Conservation (phyloP, 2,888 invertebrate genomes). For the Drosophila peninsularis region DNA sequence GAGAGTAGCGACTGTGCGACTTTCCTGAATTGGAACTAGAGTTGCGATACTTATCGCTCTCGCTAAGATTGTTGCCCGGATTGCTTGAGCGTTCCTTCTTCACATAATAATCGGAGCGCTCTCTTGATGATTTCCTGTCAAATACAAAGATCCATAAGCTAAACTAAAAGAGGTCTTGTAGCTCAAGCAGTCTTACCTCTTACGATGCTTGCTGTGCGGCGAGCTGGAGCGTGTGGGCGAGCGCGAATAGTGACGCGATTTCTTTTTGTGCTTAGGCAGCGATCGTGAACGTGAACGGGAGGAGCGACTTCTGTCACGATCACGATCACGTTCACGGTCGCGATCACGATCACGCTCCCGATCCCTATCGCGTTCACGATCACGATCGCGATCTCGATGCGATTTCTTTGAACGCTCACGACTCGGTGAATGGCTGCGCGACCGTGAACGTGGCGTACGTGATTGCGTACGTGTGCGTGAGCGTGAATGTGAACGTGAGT, state of each 20-base stretch:
- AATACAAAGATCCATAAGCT: not conserved
- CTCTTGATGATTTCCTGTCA: slow-evolving; percentile 70
- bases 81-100: slow-evolving; percentile 73
- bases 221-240: slow-evolving; percentile 83
- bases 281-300: slow-evolving; percentile 80
- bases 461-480: slow-evolving; percentile 79
- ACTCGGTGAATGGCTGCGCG: slow-evolving; percentile 69
- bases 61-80: slow-evolving; percentile 56
- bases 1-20: slow-evolving; percentile 82
- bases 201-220: slow-evolving; percentile 84
- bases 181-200: slow-evolving; percentile 69
- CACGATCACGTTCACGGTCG: slow-evolving; percentile 39
- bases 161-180: not conserved
- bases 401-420: slow-evolving; percentile 78
- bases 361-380: slow-evolving; percentile 38
- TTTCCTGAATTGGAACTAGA: slow-evolving; percentile 74
- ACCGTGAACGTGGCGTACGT: slow-evolving; percentile 79
- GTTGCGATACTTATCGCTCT: slow-evolving; percentile 79
- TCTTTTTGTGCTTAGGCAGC: slow-evolving; percentile 82
- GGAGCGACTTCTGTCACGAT: slow-evolving; percentile 66
- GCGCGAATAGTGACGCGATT: slow-evolving; percentile 83
- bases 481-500: slow-evolving; percentile 82
- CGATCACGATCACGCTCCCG: slow-evolving; percentile 50
- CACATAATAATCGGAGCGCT: slow-evolving; percentile 81
- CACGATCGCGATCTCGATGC: slow-evolving; percentile 56